Percentiles rank a stretch among this genome's conserved stretches.
phyloP scores from a whole-genome alignment of 2,888 invertebrate genomes.

The Tenthredo notha region DNA sequence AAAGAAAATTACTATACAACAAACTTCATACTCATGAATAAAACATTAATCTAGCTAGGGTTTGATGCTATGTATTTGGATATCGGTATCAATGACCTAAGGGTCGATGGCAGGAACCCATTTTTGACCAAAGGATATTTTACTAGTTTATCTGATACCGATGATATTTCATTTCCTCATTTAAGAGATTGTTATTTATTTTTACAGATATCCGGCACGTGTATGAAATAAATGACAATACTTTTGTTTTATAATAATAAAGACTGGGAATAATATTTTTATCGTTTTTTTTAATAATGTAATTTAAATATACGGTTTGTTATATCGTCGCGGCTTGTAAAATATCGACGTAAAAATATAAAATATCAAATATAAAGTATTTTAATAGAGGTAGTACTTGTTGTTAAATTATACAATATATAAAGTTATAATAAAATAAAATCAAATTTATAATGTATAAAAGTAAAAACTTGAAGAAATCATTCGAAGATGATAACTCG shows the following conservation, averaged over 20 bases:
- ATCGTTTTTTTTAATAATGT: not conserved
- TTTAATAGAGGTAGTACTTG: not conserved
- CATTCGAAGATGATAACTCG: constrained; percentile 55
- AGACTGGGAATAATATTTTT: not conserved
- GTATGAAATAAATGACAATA: not conserved
- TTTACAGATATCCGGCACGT: constrained; percentile 35
- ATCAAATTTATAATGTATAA: constrained; percentile 59
- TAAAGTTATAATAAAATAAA: not conserved
- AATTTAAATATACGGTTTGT: constrained; percentile 1
- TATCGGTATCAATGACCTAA: constrained; percentile 42
- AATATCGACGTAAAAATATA: not conserved
- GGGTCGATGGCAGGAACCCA: constrained; percentile 32
- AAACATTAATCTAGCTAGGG: not conserved
- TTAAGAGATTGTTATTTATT: not conserved
- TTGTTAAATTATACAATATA: constrained; percentile 2
- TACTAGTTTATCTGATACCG: not conserved
- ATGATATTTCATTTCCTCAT: not conserved
- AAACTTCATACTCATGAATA: not conserved
- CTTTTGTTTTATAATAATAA: not conserved
- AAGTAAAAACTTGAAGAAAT: constrained; percentile 58
- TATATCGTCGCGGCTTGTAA: constrained; percentile 8
- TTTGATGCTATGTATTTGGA: not conserved
- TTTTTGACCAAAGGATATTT: constrained; percentile 3
- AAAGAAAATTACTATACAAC: not conserved
- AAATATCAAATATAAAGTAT: not conserved